These are phyloP conservation scores for Leptodactylus fuscus DNA, from an alignment of 2,113 vertebrate species.

Conservation along the genomic window DNA sequence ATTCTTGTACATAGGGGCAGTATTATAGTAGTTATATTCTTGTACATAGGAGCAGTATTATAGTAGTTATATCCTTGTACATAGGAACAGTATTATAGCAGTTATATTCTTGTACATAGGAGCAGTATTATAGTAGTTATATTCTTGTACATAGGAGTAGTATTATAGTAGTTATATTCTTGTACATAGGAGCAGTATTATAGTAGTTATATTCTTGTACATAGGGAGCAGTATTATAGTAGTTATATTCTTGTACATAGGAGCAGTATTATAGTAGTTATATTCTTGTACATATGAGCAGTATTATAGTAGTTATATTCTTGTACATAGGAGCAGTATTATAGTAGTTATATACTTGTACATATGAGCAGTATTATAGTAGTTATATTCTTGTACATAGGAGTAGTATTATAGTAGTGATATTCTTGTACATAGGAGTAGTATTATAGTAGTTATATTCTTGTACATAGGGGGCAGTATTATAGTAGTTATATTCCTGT, in stretches of 20 bases:
- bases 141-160: background rate
- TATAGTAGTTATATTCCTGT: background rate
- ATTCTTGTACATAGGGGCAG: no score
- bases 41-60: no score
- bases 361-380: no score
- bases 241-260: conserved; percentile 4
- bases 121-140: conserved; percentile 1
- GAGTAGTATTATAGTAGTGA: background rate
- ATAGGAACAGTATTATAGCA: no score
- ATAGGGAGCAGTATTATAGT: background rate
- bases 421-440: background rate
- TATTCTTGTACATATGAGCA: no score
- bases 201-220: background rate
- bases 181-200: conserved; percentile 1
- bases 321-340: no score
- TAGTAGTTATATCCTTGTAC: no score
- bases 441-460: conserved; percentile 6
- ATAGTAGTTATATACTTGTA: no score
- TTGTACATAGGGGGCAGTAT: background rate
- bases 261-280: no score
- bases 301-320: no score
- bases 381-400: no score
- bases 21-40: no score
- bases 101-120: conserved; percentile 7
- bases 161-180: conserved; percentile 12